A percentile compares a stretch with the other conserved stretches of the same genome.
Evolutionary conservation across 2,113 vertebrate genomes (phyloP).

Genomic region (Tupaia chinensis): DNA sequence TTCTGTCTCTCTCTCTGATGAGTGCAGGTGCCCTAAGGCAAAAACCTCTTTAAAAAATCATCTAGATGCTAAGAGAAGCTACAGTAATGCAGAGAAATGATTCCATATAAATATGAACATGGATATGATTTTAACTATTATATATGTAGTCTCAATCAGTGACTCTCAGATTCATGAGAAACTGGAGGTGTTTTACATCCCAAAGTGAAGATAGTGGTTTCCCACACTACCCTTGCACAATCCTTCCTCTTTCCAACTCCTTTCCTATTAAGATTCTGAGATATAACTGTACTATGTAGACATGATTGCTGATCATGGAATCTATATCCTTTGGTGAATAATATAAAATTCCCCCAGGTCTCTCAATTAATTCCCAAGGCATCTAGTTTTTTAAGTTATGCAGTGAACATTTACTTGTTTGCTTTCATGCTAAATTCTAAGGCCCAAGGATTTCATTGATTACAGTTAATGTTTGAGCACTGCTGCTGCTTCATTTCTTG

Average conservation of each 20-base stretch:
- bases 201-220: not conserved
- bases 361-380: conserved; percentile 29
- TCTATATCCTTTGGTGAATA: not conserved
- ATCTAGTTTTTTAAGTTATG: not conserved
- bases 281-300: not conserved
- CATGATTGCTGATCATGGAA: not conserved
- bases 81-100: not conserved
- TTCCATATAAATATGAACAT: not conserved
- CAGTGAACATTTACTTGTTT: not conserved
- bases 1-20: too few relatives aligned
- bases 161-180: not conserved
- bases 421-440: conserved; percentile 21
- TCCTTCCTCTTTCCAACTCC: fast-evolving
- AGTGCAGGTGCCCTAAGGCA: too few relatives aligned
- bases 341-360: not conserved
- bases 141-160: not conserved
- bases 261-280: conserved; percentile 30
- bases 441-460: conserved; percentile 19
- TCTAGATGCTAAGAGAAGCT: not conserved
- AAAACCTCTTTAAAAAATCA: too few relatives aligned
- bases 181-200: not conserved
- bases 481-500: not conserved
- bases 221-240: not conserved
- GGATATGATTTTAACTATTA: not conserved
- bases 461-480: not conserved